These are phyloP conservation scores for Zoanthus solanderi DNA, from an alignment of 92 coral and sea anemone genomes.

Conservation along the genomic window DNA sequence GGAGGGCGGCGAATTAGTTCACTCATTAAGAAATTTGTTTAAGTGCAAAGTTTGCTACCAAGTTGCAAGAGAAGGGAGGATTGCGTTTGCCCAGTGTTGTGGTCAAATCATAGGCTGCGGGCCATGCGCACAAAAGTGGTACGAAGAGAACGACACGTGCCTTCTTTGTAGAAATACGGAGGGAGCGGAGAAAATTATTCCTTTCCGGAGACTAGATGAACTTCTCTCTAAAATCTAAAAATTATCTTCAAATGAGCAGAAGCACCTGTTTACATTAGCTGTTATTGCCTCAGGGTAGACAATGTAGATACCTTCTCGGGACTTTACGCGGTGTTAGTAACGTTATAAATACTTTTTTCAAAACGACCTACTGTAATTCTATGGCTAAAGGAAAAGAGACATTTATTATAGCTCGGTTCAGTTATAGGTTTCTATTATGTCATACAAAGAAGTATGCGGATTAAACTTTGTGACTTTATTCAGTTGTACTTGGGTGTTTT, in stretches of 20 bases:
- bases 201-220: conserved; percentile 29
- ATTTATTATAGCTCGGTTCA: not conserved
- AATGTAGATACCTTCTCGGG: not conserved
- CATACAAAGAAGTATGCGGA: not conserved
- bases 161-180: conserved; percentile 44
- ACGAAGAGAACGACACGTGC: conserved; percentile 47
- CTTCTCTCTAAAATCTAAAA: conserved; percentile 13
- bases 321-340: not conserved
- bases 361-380: not conserved
- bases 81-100: conserved; percentile 48
- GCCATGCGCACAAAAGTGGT: conserved; percentile 25
- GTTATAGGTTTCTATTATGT: not conserved
- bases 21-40: not conserved
- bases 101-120: conserved; percentile 54
- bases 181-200: conserved; percentile 26
- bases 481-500: not conserved
- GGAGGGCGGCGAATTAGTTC: not conserved
- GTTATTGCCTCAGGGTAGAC: not conserved
- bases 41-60: conserved; percentile 12
- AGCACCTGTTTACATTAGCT: not conserved
- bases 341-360: not conserved
- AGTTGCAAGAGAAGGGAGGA: not conserved
- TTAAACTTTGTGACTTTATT: not conserved
- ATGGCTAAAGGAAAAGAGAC: not conserved
- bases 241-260: not conserved